phyloP scores from a whole-genome alignment of 2,797 vertebrate species.

The Ceyx erithaca region DNA sequence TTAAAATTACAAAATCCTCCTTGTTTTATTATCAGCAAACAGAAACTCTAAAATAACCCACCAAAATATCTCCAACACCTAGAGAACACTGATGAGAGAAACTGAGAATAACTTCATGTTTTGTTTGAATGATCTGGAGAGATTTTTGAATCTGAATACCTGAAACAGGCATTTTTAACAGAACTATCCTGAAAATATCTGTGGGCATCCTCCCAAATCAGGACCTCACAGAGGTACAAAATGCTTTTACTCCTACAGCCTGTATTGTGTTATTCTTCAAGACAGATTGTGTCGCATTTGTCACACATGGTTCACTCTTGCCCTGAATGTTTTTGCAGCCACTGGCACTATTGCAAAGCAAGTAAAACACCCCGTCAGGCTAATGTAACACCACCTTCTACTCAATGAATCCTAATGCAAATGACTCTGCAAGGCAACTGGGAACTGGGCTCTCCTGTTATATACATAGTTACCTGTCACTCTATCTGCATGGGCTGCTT shows the following conservation, averaged over 20 bases:
- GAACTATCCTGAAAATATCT: not conserved
- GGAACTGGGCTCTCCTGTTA: not conserved
- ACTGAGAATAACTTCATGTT: not conserved
- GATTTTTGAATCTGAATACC: not conserved
- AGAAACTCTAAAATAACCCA: not conserved
- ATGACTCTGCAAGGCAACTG: not conserved
- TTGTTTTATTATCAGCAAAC: not conserved
- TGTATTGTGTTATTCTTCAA: not conserved
- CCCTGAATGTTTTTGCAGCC: slow-evolving; percentile 21
- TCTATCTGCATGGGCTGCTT: slow-evolving; percentile 7
- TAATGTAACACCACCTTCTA: not conserved
- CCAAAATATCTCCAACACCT: not conserved
- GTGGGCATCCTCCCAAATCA: not conserved
- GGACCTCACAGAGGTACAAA: not conserved
- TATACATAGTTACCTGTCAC: not conserved
- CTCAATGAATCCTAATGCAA: not conserved
- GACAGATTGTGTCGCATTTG: not conserved
- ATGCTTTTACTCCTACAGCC: not conserved
- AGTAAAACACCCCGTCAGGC: not conserved
- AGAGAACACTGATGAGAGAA: not conserved
- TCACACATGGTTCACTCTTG: not conserved
- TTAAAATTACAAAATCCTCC: not conserved
- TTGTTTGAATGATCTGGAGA: not conserved
- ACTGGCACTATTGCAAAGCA: not conserved
- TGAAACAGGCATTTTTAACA: not conserved